Percentiles rank a stretch among this genome's conserved stretches.
These are phyloP conservation scores for Corythornis vintsioides DNA, from an alignment of 2,113 vertebrate genomes.

Conservation along the genomic window DNA sequence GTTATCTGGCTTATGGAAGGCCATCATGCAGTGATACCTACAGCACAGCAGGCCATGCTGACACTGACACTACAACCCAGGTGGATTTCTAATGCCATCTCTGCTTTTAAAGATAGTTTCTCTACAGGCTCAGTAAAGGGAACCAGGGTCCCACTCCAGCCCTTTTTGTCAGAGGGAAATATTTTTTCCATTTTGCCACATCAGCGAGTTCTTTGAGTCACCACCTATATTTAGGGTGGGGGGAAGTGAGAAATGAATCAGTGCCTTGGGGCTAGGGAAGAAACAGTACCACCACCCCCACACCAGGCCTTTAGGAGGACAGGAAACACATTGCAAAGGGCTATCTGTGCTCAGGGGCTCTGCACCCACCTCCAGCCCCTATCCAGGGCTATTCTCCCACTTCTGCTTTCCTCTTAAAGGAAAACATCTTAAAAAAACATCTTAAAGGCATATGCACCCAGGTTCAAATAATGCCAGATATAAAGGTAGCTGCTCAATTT, in stretches of 20 bases:
- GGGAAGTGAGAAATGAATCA: slow-evolving; percentile 79
- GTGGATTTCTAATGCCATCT: not conserved
- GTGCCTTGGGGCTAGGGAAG: not conserved
- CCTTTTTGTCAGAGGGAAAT: slow-evolving; percentile 45
- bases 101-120: not conserved
- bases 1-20: not conserved
- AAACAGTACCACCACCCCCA: slow-evolving; percentile 17
- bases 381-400: slow-evolving; percentile 53
- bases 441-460: slow-evolving; percentile 14
- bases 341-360: slow-evolving; percentile 37
- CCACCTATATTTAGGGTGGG: slow-evolving; percentile 70
- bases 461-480: not conserved
- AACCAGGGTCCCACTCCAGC: slow-evolving; percentile 56
- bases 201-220: slow-evolving; percentile 74
- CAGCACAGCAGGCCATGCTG: too few relatives aligned
- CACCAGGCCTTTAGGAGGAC: not conserved
- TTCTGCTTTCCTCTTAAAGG: slow-evolving; percentile 71
- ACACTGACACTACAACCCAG: not conserved
- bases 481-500: not conserved
- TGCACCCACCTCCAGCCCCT: not conserved
- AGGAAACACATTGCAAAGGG: slow-evolving; percentile 76
- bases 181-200: slow-evolving; percentile 40
- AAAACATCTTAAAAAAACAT: not conserved
- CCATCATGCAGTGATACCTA: not conserved
- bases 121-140: slow-evolving; percentile 61